phyloP scores from a whole-genome alignment of 2,113 vertebrate species.

The Eolophus roseicapilla region DNA sequence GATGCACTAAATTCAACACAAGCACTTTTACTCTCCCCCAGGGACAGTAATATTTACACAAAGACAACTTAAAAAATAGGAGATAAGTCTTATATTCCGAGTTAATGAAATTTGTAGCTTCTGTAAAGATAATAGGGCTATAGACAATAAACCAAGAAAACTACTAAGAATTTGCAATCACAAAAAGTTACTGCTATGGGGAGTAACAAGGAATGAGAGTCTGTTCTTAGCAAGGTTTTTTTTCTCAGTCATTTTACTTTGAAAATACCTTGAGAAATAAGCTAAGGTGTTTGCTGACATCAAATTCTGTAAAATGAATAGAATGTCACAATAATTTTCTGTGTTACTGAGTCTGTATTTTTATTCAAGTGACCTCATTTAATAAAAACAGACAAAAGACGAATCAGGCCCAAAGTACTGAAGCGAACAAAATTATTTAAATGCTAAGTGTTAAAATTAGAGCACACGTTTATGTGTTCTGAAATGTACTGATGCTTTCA shows the following conservation, averaged over 20 bases:
- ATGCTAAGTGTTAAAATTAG: neutral
- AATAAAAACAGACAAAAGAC: neutral
- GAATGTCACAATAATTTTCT: neutral
- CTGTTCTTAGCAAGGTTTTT: neutral
- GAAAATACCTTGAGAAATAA: conserved; percentile 14
- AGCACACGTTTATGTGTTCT: neutral
- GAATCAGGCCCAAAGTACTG: neutral
- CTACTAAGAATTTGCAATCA: neutral
- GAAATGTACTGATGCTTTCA: neutral
- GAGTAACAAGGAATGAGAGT: neutral
- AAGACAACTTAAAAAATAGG: conserved; percentile 6
- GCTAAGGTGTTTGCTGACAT: neutral
- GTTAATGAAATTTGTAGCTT: conserved; percentile 35
- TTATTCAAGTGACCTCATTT: neutral
- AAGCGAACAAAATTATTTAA: conserved; percentile 6
- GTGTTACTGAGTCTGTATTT: neutral
- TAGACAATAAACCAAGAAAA: conserved; percentile 16
- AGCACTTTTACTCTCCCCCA: neutral
- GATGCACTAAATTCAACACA: neutral
- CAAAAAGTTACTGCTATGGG: neutral
- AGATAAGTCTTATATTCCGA: neutral
- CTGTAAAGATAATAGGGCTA: neutral
- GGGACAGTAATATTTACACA: neutral
- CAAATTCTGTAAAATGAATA: neutral
- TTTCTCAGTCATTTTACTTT: neutral